Evolutionary conservation across 2,113 vertebrate genomes (phyloP), one percentile per base, ranked within the genome.

Genomic region (Megaceryle torquata): DNA sequence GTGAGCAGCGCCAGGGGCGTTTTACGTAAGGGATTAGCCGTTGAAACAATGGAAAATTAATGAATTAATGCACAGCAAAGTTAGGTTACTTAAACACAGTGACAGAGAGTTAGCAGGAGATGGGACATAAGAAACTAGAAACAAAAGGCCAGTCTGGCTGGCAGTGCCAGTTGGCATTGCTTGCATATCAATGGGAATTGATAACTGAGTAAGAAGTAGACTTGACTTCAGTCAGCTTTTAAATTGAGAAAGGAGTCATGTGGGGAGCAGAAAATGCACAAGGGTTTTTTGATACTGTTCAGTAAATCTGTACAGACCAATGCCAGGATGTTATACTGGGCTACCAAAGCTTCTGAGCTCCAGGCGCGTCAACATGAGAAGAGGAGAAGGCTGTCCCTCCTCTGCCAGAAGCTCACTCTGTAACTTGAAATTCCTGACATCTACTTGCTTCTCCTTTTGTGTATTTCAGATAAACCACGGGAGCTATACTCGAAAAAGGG

Each of bases 201-300:
- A 1, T 11, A 72, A 86, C 37, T 33, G 39, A 31, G 2, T 11
- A 24, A 72, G 20, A n/a, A 79, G 12, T 17, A 39, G 15, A 10
- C 16, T 75, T 44, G 18, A 75, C 15, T 20, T 70, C n/a, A 29
- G 15, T 9, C 24, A 13, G 33, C 2, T 78, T 91, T 29, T 51
- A 56, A 64, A 43, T 3, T 13, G 54, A 72, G 17, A 31, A 54
- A 63, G 46, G 46, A 88, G 22, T n/a, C 11, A 29, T 2, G 0
- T 1, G 20, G 4, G 33, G 20, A 44, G 48, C 18, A 67, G 51
- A n/a, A 88, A 60, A 53, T 5, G 8, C 87, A 35, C 19, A 46
- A 15, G 1, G 6, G 0, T 3, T 15, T 56, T 67, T 41, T 21
- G 1, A 24, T 2, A 3, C 3, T 0, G 19, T 50, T 39, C 16